A percentile compares a stretch with the other conserved stretches of the same genome.
Evolutionary conservation across 2,888 invertebrate genomes (phyloP).

Genomic region (Apamea sordens): DNA sequence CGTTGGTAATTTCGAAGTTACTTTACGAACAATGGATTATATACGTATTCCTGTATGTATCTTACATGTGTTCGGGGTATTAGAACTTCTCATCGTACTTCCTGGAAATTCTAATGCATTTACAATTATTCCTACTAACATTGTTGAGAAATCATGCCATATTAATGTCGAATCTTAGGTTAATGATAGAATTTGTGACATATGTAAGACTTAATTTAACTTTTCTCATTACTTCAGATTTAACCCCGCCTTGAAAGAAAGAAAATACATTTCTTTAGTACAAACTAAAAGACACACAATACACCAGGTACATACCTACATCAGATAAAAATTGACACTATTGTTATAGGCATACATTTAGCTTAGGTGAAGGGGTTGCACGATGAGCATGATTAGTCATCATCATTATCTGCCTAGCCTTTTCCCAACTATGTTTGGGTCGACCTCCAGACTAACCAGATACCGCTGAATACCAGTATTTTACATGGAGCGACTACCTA

Average conservation of each 20-base stretch:
- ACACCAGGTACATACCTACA: too few species aligned
- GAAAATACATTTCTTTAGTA: too few species aligned
- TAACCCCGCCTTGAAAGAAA: too few species aligned
- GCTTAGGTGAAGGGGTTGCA: neutral
- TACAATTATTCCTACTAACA: neutral
- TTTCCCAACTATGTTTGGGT: neutral
- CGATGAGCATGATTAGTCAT: neutral
- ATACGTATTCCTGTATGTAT: neutral
- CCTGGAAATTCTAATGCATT: neutral
- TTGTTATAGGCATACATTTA: neutral
- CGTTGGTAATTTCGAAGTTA: constrained; percentile 38
- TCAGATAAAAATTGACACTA: neutral
- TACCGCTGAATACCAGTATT: neutral
- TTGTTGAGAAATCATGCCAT: neutral
- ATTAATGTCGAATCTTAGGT: neutral
- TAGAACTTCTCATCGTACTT: constrained; percentile 1
- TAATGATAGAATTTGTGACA: neutral
- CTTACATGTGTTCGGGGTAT: neutral
- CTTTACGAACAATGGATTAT: constrained; percentile 30
- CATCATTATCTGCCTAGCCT: neutral
- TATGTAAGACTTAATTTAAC: too few species aligned
- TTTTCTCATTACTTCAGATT: neutral
- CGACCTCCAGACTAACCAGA: neutral
- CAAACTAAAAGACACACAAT: too few species aligned
- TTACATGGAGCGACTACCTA: neutral